Percentiles rank a stretch among this genome's conserved stretches.
Conservation (phyloP, 2,113 vertebrate genomes). For the Mirounga angustirostris region DNA sequence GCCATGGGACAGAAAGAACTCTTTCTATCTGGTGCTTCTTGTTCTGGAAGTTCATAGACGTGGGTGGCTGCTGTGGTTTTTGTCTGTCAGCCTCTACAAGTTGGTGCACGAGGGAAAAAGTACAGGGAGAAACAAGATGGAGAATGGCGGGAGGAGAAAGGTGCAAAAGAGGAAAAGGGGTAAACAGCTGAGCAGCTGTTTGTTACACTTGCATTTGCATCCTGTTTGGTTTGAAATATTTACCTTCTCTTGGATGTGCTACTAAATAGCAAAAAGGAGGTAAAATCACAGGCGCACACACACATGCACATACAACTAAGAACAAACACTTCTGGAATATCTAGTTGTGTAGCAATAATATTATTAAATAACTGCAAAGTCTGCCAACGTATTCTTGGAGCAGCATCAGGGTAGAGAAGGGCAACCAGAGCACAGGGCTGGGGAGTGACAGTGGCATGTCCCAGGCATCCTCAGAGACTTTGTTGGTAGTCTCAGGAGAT, state of each 20-base stretch:
- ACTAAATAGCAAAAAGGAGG: background rate
- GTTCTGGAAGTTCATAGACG: background rate
- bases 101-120: background rate
- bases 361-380: background rate
- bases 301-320: background rate
- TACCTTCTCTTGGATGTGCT: background rate
- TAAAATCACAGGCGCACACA: too few species aligned
- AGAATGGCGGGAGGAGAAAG: background rate
- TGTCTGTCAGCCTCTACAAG: background rate
- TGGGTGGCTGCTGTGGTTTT: background rate
- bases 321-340: background rate
- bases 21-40: background rate
- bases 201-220: background rate
- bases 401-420: too few species aligned
- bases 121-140: background rate
- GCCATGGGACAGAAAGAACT: background rate
- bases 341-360: background rate
- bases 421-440: fast-evolving
- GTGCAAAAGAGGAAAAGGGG: background rate
- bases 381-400: background rate
- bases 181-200: background rate
- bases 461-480: background rate
- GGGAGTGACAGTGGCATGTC: background rate
- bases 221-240: background rate
- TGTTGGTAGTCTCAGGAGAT: too few species aligned